Evolutionary conservation across 1,140 invertebrate species (phyloP).

Genomic region (Conopomorpha cramerella): DNA sequence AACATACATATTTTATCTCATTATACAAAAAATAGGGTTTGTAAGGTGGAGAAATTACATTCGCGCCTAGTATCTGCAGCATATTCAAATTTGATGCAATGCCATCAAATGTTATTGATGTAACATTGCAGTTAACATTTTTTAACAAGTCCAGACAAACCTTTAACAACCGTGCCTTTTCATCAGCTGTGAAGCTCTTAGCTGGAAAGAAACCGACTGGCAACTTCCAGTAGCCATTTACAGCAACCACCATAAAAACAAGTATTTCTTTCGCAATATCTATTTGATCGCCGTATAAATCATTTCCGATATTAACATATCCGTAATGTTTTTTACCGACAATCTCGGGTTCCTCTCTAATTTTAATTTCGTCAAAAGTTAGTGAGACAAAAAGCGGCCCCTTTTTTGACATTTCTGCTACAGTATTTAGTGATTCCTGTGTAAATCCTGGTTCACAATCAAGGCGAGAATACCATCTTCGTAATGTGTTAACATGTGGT

Average conservation of each 20-base stretch:
- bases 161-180: slow-evolving; percentile 3
- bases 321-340: slow-evolving; percentile 9
- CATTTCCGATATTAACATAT: slow-evolving; percentile 11
- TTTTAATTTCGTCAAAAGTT: slow-evolving; percentile 17
- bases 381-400: neutral
- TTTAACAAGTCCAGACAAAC: slow-evolving; percentile 7
- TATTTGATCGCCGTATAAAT: slow-evolving; percentile 3
- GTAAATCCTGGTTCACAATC: slow-evolving; percentile 1
- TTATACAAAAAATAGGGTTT: slow-evolving; percentile 4
- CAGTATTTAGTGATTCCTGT: neutral
- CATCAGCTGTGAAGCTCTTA: slow-evolving; percentile 6
- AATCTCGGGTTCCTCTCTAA: slow-evolving; percentile 13
- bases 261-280: slow-evolving; percentile 9
- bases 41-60: neutral
- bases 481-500: neutral
- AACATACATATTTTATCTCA: neutral
- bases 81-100: slow-evolving; percentile 12
- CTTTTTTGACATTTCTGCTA: neutral
- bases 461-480: neutral
- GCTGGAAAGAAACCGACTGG: slow-evolving; percentile 17
- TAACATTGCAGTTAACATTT: slow-evolving; percentile 7
- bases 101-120: slow-evolving; percentile 15
- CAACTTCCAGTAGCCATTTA: slow-evolving; percentile 14
- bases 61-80: slow-evolving; percentile 1
- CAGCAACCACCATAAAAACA: slow-evolving; percentile 15